These are phyloP conservation scores for Parauchenoglanis punctatus DNA, from an alignment of 2,797 vertebrate species.

Conservation along the genomic window DNA sequence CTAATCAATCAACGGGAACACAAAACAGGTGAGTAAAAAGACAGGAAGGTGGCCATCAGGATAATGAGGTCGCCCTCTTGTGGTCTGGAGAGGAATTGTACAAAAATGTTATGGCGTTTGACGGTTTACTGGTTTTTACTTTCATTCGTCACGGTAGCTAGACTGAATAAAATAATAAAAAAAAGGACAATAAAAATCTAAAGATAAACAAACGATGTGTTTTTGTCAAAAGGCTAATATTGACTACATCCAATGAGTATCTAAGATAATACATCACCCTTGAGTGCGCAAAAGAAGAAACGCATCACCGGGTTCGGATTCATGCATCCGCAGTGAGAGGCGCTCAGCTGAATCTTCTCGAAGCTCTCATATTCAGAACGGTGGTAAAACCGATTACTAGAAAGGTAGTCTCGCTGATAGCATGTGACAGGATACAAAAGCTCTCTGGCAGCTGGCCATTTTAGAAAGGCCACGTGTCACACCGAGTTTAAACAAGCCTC, in stretches of 20 bases:
- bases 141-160: background rate
- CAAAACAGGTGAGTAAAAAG: background rate
- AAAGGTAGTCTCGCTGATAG: background rate
- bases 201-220: background rate
- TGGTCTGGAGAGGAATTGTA: background rate
- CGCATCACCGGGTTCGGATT: background rate
- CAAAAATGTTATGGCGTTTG: background rate
- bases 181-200: no score
- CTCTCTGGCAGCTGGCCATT: conserved; percentile 17
- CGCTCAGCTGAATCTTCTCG: background rate
- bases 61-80: background rate
- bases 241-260: background rate
- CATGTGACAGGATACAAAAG: conserved; percentile 20
- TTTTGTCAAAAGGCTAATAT: background rate
- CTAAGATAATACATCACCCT: background rate
- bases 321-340: background rate
- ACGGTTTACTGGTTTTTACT: background rate
- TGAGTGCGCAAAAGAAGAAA: background rate
- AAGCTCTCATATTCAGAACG: background rate
- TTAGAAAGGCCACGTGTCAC: conserved; percentile 34
- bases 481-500: conserved; percentile 32
- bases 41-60: background rate
- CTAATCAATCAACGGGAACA: background rate
- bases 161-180: background rate
- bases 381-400: background rate